Evolutionary conservation across 2,888 invertebrate species (phyloP).

Genomic region (Ophonus ardosiacus): DNA sequence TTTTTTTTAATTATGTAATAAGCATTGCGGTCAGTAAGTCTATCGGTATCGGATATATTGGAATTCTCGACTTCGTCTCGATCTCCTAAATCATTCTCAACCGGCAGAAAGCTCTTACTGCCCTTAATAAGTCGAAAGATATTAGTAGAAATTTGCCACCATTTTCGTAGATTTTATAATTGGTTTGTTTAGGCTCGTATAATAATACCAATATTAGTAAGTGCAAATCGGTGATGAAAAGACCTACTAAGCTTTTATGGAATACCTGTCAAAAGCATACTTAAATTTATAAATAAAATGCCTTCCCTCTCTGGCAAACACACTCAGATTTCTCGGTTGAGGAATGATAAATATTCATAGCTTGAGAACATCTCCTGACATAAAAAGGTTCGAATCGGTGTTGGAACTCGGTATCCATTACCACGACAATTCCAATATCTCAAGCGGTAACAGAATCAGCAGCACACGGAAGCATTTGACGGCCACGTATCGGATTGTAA

Average conservation of each 20-base stretch:
- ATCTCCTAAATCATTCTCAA: too few species aligned
- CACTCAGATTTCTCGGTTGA: not conserved
- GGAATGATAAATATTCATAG: slow-evolving; percentile 54
- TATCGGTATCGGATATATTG: too few species aligned
- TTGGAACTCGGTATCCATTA: slow-evolving; percentile 45
- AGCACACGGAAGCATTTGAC: slow-evolving; percentile 52
- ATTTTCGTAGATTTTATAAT: too few species aligned
- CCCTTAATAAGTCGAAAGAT: too few species aligned
- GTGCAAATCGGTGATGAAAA: not conserved
- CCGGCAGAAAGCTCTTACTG: too few species aligned
- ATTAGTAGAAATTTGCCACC: too few species aligned
- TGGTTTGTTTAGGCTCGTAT: too few species aligned
- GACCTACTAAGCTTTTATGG: not conserved
- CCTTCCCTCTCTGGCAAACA: not conserved
- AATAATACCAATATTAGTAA: not conserved
- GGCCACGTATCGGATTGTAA: slow-evolving; percentile 52
- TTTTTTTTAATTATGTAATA: too few species aligned
- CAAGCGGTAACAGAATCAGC: slow-evolving; percentile 43
- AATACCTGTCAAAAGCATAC: not conserved
- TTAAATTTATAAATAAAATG: not conserved
- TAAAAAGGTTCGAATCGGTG: slow-evolving; percentile 26
- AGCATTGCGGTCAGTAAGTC: too few species aligned
- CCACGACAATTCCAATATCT: slow-evolving; percentile 47
- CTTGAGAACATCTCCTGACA: slow-evolving; percentile 6
- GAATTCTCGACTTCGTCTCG: too few species aligned